These are phyloP conservation scores for Mesitornis unicolor DNA, from an alignment of 2,113 vertebrate species.

Conservation along the genomic window DNA sequence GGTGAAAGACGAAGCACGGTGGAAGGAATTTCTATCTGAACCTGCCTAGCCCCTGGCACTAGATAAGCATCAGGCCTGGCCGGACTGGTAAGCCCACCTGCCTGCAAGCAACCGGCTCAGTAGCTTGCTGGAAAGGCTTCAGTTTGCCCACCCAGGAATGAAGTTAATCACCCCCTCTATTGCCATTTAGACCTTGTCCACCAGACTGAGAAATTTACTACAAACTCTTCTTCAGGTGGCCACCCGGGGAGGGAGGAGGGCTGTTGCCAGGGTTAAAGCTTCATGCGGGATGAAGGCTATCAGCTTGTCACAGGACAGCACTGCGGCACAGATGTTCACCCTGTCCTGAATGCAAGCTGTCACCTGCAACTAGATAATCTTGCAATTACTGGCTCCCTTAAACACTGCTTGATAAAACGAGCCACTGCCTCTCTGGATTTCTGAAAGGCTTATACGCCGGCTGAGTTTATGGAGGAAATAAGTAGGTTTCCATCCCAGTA, in stretches of 20 bases:
- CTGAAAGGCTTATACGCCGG: neutral
- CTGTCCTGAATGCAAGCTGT: neutral
- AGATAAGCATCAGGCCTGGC: neutral
- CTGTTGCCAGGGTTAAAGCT: neutral
- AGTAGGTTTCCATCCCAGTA: neutral
- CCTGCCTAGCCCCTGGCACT: neutral
- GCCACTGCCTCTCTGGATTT: neutral
- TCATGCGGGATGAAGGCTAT: neutral
- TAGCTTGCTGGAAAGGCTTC: neutral
- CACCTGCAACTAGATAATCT: neutral
- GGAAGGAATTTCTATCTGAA: neutral
- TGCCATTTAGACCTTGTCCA: neutral
- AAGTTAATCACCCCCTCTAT: neutral
- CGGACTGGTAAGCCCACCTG: neutral
- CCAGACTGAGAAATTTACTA: neutral
- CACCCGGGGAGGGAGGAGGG: neutral
- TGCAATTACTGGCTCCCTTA: neutral
- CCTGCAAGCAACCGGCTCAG: neutral
- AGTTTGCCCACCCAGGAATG: neutral
- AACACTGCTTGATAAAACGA: neutral
- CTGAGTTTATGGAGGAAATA: neutral
- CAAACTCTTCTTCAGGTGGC: neutral
- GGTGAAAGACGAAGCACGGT: neutral
- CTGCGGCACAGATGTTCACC: neutral
- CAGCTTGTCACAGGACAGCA: neutral